Evolutionary conservation across 1,140 invertebrate species (phyloP).

Genomic region (Carposina sasakii): DNA sequence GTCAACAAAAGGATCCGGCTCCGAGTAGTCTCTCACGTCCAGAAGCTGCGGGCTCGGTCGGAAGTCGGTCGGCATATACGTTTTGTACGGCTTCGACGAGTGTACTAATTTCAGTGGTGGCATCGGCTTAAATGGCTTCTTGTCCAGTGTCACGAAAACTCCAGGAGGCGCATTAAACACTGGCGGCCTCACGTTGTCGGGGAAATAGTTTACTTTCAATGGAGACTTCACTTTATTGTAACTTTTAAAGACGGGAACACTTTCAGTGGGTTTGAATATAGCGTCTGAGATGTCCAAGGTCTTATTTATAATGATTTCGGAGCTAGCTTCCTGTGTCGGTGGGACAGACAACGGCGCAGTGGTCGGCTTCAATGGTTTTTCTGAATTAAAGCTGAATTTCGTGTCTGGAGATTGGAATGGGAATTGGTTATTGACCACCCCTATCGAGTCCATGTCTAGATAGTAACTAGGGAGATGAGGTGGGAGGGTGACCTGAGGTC

Average conservation of each 20-base stretch:
- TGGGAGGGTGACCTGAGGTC: conserved; percentile 28
- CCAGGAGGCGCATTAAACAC: conserved; percentile 61
- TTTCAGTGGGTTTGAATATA: conserved; percentile 10
- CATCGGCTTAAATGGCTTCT: conserved; percentile 66
- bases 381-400: conserved; percentile 27
- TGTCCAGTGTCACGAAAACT: conserved; percentile 64
- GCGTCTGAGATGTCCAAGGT: background rate
- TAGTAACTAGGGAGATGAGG: conserved; percentile 22
- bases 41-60: conserved; percentile 59
- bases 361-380: conserved; percentile 40
- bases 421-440: conserved; percentile 13
- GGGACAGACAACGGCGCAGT: conserved; percentile 55
- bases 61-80: conserved; percentile 47
- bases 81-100: conserved; percentile 34
- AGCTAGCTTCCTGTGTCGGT: conserved; percentile 12
- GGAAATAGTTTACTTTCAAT: conserved; percentile 43
- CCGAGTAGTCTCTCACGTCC: conserved; percentile 34
- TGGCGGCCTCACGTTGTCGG: conserved; percentile 52
- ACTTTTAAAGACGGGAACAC: conserved; percentile 29
- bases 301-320: conserved; percentile 11
- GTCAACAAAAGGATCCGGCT: conserved; percentile 45
- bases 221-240: conserved; percentile 39
- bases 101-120: conserved; percentile 50
- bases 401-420: conserved; percentile 29
- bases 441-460: conserved; percentile 16